Conservation (phyloP, 1,140 invertebrate genomes). For the Caligus rogercresseyi region DNA sequence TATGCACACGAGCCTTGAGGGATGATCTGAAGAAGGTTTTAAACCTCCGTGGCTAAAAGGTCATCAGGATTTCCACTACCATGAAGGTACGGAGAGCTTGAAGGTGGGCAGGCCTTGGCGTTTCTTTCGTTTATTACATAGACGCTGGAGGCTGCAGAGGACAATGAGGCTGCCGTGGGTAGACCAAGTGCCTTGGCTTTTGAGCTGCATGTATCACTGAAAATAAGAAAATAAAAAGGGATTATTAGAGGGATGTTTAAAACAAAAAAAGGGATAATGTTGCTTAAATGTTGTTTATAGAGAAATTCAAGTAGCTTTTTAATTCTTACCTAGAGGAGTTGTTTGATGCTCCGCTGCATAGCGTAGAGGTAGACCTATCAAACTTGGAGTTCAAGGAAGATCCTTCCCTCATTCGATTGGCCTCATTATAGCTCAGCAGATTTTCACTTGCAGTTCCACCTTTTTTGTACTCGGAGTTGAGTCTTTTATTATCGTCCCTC, state of each 20-base stretch:
- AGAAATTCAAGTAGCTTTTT: too few species aligned
- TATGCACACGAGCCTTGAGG: not conserved
- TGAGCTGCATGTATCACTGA: not conserved
- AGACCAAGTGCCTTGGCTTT: not conserved
- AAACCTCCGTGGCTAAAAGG: not conserved
- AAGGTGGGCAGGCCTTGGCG: too few species aligned
- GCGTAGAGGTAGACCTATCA: not conserved
- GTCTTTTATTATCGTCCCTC: not conserved
- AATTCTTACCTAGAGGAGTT: not conserved
- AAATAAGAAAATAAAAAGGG: not conserved
- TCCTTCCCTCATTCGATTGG: not conserved
- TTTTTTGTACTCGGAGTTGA: slow-evolving; percentile 26
- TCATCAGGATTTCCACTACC: not conserved
- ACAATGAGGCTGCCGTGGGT: not conserved
- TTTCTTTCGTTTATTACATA: not conserved
- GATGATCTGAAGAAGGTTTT: not conserved
- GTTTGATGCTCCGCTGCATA: not conserved
- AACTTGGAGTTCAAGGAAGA: not conserved
- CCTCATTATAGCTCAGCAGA: slow-evolving; percentile 30
- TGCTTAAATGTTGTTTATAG: too few species aligned
- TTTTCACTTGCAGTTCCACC: slow-evolving; percentile 34
- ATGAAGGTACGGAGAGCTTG: too few species aligned
- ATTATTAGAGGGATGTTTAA: too few species aligned
- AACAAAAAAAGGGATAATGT: too few species aligned
- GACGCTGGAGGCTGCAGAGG: not conserved